These are phyloP conservation scores for Seladonia tumulorum DNA, from an alignment of 2,888 invertebrate species.

Conservation along the genomic window DNA sequence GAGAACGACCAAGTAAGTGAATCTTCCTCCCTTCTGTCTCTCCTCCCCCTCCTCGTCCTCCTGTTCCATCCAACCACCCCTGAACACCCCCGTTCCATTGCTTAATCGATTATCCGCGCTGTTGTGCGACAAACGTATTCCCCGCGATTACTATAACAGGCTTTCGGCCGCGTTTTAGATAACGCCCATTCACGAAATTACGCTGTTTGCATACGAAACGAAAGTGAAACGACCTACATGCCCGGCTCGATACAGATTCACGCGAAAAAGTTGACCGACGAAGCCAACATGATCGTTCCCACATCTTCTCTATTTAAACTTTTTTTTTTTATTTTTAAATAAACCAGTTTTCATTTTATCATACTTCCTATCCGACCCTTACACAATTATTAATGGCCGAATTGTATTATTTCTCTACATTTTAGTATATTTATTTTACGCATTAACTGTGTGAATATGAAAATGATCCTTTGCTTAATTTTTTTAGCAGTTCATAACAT, in stretches of 20 bases:
- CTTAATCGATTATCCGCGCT: conserved; percentile 72
- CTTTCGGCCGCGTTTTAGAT: conserved; percentile 40
- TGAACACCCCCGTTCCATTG: conserved; percentile 4
- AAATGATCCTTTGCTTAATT: no score
- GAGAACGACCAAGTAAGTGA: conserved; percentile 66
- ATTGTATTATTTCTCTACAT: no score
- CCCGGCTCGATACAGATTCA: neutral
- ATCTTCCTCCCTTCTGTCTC: conserved; percentile 37
- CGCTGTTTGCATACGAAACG: conserved; percentile 36
- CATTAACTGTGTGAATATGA: no score
- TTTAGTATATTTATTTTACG: no score
- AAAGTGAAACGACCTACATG: neutral
- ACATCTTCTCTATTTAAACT: no score
- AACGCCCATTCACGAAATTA: conserved; percentile 48
- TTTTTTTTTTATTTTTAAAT: no score
- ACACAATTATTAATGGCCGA: no score
- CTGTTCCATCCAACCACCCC: neutral
- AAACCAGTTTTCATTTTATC: no score
- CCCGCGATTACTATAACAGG: conserved; percentile 57
- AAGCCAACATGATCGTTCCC: neutral
- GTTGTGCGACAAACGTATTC: conserved; percentile 65
- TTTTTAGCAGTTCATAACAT: no score
- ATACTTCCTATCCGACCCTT: no score
- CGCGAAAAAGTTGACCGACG: neutral
- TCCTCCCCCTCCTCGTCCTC: neutral